Evolutionary conservation across 2,113 vertebrate genomes (phyloP).

Genomic region (Hydrochoerus hydrochaeris): DNA sequence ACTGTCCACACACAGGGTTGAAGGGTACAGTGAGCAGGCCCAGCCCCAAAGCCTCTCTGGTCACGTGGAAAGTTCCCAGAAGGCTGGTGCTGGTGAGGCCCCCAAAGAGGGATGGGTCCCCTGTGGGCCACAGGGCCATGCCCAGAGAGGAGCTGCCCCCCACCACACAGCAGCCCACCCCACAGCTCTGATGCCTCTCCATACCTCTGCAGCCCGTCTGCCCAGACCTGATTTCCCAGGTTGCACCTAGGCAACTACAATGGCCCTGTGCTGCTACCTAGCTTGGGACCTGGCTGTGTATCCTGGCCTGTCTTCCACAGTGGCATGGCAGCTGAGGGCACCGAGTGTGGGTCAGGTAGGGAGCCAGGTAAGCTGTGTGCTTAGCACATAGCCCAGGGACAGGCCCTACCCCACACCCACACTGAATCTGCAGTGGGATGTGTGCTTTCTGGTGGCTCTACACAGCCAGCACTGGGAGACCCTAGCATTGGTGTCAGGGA

Average conservation of each 20-base stretch:
- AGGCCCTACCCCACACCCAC: neutral
- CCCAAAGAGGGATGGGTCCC: neutral
- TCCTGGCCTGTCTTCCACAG: neutral
- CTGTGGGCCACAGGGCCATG: neutral
- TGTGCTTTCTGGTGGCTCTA: neutral
- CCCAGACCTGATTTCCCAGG: neutral
- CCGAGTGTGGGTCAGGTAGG: neutral
- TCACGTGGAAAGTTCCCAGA: neutral
- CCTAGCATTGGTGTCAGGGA: neutral
- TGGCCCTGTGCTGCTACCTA: neutral
- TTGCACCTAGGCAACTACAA: neutral
- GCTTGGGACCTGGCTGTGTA: no score
- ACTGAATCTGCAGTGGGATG: accelerated
- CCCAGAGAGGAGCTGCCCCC: neutral
- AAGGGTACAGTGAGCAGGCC: neutral
- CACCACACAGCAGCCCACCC: neutral
- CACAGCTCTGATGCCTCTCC: neutral
- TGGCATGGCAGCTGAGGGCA: neutral
- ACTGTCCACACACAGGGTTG: neutral
- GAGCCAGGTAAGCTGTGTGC: neutral
- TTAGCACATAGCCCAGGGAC: neutral
- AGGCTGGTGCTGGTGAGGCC: neutral
- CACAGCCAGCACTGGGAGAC: accelerated
- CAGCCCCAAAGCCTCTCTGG: neutral
- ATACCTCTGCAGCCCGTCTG: neutral